Percentiles rank a stretch among this genome's conserved stretches.
These are phyloP conservation scores for Gerosis bhagava DNA, from an alignment of 2,888 invertebrate genomes.

Conservation along the genomic window DNA sequence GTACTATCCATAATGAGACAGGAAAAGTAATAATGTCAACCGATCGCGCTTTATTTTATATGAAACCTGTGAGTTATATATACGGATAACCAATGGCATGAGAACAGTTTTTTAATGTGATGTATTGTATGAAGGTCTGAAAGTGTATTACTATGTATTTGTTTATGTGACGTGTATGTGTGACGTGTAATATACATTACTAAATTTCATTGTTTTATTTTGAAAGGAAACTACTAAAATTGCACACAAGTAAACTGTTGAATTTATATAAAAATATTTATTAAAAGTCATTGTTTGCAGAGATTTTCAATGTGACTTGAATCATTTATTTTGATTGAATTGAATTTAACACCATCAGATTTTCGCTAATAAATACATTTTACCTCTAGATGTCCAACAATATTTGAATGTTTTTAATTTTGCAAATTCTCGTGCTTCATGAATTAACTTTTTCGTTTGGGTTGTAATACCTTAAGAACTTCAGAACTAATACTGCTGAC, in stretches of 20 bases:
- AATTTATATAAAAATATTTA: neutral
- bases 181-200: no score
- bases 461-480: slow-evolving; percentile 14
- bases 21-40: neutral
- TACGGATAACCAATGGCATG: no score
- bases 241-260: no score
- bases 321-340: slow-evolving; percentile 7
- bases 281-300: slow-evolving; percentile 3
- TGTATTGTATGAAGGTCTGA: no score
- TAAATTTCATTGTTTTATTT: no score
- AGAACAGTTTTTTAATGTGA: no score
- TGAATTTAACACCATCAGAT: slow-evolving; percentile 11
- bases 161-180: no score
- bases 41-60: neutral
- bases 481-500: no score
- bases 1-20: slow-evolving; percentile 3
- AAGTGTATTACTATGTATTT: no score
- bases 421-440: slow-evolving; percentile 9
- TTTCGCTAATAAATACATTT: slow-evolving; percentile 18
- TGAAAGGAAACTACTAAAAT: no score
- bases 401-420: slow-evolving; percentile 9
- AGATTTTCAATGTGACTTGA: slow-evolving; percentile 1
- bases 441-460: slow-evolving; percentile 14
- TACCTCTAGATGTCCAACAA: slow-evolving; percentile 21
- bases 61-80: no score